A percentile compares a stretch with the other conserved stretches of the same genome.
Conservation (phyloP, 2,113 vertebrate genomes). For the Dromaius novaehollandiae region DNA sequence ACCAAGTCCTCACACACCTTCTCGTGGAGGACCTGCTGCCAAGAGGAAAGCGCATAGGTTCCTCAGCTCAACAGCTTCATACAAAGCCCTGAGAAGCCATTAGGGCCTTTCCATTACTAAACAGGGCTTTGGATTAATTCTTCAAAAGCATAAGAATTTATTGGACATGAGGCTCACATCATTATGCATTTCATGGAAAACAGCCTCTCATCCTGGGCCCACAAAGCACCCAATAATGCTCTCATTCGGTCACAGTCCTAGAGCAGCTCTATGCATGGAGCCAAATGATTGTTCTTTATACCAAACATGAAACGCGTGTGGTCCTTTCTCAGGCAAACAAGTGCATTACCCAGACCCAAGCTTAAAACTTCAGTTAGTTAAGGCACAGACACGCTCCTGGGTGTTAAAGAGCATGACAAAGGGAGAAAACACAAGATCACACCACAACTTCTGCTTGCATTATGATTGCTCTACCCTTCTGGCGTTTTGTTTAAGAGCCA, state of each 20-base stretch:
- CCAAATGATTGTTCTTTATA: rapidly evolving
- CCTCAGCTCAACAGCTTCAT: background rate
- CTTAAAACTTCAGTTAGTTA: background rate
- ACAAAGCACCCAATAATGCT: background rate
- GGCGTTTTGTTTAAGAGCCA: background rate
- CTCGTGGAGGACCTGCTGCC: background rate
- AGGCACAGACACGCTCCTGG: rapidly evolving
- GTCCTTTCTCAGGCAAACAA: background rate
- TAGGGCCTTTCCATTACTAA: background rate
- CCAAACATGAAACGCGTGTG: background rate
- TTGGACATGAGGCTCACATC: background rate
- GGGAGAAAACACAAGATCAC: background rate
- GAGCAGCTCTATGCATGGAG: background rate
- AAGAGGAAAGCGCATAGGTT: background rate
- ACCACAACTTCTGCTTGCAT: background rate
- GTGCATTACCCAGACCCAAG: background rate
- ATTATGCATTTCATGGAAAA: background rate
- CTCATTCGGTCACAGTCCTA: background rate
- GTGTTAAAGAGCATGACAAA: background rate
- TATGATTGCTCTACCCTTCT: background rate
- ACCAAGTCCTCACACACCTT: rapidly evolving
- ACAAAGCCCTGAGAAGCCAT: background rate
- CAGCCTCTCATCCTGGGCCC: background rate
- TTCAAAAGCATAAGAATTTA: background rate
- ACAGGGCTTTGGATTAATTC: background rate